Evolutionary conservation across 2,888 invertebrate genomes (phyloP).

Genomic region (Parnassius mnemosyne): DNA sequence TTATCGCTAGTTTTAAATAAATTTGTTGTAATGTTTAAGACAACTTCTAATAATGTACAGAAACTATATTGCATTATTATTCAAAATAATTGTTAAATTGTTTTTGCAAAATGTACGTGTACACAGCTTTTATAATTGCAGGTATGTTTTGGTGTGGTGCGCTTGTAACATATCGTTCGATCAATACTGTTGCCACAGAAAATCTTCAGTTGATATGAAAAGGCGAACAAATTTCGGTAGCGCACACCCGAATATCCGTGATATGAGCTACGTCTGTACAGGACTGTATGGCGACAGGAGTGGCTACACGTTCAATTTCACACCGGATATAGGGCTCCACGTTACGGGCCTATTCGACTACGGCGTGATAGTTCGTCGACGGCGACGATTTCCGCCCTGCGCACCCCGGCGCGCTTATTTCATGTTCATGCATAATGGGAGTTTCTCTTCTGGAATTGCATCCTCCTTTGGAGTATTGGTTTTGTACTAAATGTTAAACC

Average conservation of each 20-base stretch:
- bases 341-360: conserved; percentile 40
- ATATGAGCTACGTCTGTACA: conserved; percentile 35
- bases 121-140: too few relatives aligned
- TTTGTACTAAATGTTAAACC: too few relatives aligned
- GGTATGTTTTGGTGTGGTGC: too few relatives aligned
- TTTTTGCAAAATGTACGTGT: too few relatives aligned
- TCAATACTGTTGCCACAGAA: background rate
- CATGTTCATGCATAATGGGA: conserved; percentile 41
- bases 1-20: too few relatives aligned
- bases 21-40: too few relatives aligned
- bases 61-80: too few relatives aligned
- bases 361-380: conserved; percentile 62
- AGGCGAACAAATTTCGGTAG: conserved; percentile 15
- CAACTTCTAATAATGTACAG: too few relatives aligned
- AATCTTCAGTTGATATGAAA: conserved; percentile 9
- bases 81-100: too few relatives aligned
- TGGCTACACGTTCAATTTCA: conserved; percentile 38
- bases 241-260: conserved; percentile 16
- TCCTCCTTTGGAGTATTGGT: too few relatives aligned
- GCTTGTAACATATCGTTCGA: background rate
- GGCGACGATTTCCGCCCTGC: conserved; percentile 66
- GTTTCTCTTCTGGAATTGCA: conserved; percentile 1
- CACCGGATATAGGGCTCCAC: conserved; percentile 39
- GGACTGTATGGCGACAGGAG: conserved; percentile 29
- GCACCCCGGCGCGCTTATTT: conserved; percentile 54